phyloP scores from a whole-genome alignment of 2,113 vertebrate genomes.

The Illadopsis cleaveri region DNA sequence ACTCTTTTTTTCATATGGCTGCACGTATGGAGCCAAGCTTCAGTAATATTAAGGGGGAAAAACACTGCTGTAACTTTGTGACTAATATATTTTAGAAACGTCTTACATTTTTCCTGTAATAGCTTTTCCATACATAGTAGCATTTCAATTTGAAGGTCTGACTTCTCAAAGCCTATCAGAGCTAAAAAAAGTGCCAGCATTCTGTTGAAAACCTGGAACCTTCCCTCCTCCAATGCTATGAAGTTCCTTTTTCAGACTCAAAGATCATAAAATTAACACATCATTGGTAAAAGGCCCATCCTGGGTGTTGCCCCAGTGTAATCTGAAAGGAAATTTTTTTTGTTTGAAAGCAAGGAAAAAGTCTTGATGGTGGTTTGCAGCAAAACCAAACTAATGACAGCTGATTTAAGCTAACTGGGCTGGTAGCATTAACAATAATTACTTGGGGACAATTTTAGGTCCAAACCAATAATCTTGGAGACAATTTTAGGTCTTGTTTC shows the following conservation, averaged over 20 bases:
- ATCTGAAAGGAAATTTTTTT: neutral
- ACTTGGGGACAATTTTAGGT: neutral
- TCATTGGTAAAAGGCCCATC: neutral
- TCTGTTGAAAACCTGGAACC: slow-evolving; percentile 25
- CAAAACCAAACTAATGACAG: neutral
- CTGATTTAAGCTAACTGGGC: neutral
- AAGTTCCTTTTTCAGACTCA: neutral
- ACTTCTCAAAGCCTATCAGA: slow-evolving; percentile 29
- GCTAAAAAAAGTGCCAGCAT: slow-evolving; percentile 1
- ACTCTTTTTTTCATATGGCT: slow-evolving; percentile 36
- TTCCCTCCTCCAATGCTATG: neutral
- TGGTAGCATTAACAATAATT: neutral
- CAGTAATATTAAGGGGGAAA: neutral
- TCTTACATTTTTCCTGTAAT: slow-evolving; percentile 48
- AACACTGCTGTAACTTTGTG: neutral
- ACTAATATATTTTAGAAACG: slow-evolving; percentile 39
- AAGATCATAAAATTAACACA: neutral
- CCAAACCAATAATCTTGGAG: neutral
- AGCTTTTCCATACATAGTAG: slow-evolving; percentile 57
- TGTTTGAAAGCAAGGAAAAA: neutral
- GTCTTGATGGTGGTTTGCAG: neutral
- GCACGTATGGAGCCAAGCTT: neutral
- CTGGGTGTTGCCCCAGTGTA: neutral
- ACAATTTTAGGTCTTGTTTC: neutral
- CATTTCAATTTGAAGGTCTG: slow-evolving; percentile 42